Base-by-base conservation (phyloP, 2,113 vertebrate species). In the Pogonocichla stellata region DNA sequence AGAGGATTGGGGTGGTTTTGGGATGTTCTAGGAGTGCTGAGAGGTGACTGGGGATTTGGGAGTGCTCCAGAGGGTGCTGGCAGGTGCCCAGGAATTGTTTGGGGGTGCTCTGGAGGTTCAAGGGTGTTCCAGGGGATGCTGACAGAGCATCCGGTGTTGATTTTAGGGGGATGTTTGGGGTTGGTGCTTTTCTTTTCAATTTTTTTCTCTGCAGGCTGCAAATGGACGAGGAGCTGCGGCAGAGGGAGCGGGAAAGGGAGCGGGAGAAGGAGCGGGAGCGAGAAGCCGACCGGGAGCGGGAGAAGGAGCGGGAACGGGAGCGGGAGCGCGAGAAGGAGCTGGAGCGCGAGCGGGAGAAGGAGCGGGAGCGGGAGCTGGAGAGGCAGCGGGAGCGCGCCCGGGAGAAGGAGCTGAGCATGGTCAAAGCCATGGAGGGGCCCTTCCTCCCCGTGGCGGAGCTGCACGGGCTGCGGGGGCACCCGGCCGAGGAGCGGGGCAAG, bases 211-310 rank as follows among this genome's bases (percentile, higher is more conserved):
- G 31, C 91, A 99, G 99, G 97, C 98, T 99, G 91, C 99, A 99
- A 94, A 98, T 99, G 98, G 99, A 99, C 16, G 99, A 99, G 81
- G 99, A 99, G 97, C 97, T 99, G 89, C 96, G 99, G 45, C 98
- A 99, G 93, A 97, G 99, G 80, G 99, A 99, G 88, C 95, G 98
- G 66, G 98, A 99, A 77, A 84, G 99, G 3, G 99, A 99, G 70
- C 88, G 97, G 0, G 99, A 99, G 72, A 88, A 98, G 3, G 98
- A 99, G 81, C 72, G 92, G 8, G 98, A 99, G 71, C 96, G 98
- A 26, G 98, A 99, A 95, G 95, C 97, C 0, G 99, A 99, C 87
- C 93, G 98, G 1, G 99, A 99, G 80, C 66, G 98, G 12, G 99
- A 99, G 89, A 94, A 97, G 77, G 99, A 99, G 70, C 96, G 98